phyloP scores from a whole-genome alignment of 2,797 vertebrate species.

The Synanceia verrucosa region DNA sequence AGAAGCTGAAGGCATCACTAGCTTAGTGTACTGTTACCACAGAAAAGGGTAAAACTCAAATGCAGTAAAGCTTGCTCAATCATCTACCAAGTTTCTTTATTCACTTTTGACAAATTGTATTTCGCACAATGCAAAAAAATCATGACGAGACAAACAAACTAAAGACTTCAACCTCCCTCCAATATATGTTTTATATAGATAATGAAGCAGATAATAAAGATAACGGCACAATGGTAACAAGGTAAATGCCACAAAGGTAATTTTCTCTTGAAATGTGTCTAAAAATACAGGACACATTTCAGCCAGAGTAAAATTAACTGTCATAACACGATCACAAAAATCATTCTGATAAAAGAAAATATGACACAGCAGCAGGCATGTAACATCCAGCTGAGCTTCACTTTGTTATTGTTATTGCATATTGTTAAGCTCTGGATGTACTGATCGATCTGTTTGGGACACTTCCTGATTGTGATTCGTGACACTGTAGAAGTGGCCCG shows the following conservation, averaged over 20 bases:
- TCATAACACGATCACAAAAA: not conserved
- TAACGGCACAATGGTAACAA: not conserved
- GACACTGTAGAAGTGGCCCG: constrained; percentile 33
- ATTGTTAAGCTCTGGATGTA: constrained; percentile 43
- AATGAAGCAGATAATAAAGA: not conserved
- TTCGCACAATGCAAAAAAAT: not conserved
- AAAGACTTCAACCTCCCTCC: not conserved
- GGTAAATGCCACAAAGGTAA: too few relatives aligned
- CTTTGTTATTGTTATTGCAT: constrained; percentile 17
- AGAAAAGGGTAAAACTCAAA: not conserved
- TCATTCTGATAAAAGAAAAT: too few relatives aligned
- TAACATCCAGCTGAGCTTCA: not conserved
- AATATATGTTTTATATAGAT: not conserved
- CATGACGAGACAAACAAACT: not conserved
- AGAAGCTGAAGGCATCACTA: not conserved
- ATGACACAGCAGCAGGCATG: not conserved
- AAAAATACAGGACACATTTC: too few relatives aligned
- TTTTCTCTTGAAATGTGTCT: too few relatives aligned
- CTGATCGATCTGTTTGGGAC: constrained; percentile 44
- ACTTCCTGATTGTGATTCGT: constrained; percentile 34
- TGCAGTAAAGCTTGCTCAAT: not conserved
- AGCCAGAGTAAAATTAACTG: not conserved
- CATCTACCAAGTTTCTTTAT: not conserved
- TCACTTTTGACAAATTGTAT: not conserved
- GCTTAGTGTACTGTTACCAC: not conserved